A percentile compares a stretch with the other conserved stretches of the same genome.
phyloP scores from a whole-genome alignment of 2,113 vertebrate species.

The Lamprotornis superbus region DNA sequence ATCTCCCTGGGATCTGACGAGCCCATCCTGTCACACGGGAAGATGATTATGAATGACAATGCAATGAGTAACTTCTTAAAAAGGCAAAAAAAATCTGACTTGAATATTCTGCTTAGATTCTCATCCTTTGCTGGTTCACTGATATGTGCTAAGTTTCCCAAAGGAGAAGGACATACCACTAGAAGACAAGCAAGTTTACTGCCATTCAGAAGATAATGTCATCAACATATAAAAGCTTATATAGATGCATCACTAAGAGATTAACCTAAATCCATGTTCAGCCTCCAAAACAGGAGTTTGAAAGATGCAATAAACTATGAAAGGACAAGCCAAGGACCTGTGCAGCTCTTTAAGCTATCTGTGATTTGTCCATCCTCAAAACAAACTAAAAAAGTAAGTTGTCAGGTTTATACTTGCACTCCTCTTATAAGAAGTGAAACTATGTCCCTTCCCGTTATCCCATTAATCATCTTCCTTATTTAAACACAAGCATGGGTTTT shows the following conservation, averaged over 20 bases:
- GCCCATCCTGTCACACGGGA: constrained; percentile 25
- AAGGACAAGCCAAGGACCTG: background rate
- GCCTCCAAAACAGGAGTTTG: background rate
- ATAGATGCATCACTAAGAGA: background rate
- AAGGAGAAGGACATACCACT: background rate
- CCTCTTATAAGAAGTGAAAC: background rate
- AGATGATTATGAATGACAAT: constrained; percentile 28
- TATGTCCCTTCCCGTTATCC: background rate
- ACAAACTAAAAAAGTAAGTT: background rate
- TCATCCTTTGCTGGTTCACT: background rate
- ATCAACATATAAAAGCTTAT: background rate
- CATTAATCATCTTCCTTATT: background rate
- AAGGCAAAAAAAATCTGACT: background rate
- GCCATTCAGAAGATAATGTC: background rate
- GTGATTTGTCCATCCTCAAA: background rate
- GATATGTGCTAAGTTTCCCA: background rate
- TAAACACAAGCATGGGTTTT: background rate
- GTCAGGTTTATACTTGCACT: background rate
- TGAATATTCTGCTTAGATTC: background rate
- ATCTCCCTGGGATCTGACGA: background rate
- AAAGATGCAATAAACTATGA: background rate
- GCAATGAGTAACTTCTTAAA: constrained; percentile 6
- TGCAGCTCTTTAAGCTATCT: background rate
- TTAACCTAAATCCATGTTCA: background rate
- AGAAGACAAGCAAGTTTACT: background rate